Evolutionary conservation across 2,113 vertebrate genomes (phyloP).

Genomic region (Vulpes lagopus): DNA sequence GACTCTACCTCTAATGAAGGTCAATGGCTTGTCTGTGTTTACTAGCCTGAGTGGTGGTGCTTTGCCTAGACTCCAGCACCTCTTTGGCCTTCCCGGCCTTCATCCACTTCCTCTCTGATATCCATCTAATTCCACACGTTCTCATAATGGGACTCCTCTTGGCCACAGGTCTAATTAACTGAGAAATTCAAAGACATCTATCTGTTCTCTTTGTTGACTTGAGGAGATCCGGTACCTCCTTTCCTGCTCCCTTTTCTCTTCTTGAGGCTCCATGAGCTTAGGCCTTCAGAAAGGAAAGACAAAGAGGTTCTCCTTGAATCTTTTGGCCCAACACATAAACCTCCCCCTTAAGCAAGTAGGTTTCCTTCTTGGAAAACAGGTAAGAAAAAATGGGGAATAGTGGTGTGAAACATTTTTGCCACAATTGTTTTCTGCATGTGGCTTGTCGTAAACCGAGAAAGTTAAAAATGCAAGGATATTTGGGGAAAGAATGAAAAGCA

Average conservation of each 20-base stretch:
- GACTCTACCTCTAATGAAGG: accelerated
- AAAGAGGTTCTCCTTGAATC: background rate
- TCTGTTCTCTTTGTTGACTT: background rate
- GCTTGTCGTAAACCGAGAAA: background rate
- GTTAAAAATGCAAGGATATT: background rate
- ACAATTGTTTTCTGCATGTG: background rate
- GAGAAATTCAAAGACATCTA: background rate
- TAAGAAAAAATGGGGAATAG: background rate
- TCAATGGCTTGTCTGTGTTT: accelerated
- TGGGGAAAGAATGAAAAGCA: background rate
- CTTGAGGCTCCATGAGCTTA: background rate
- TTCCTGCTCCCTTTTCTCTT: background rate
- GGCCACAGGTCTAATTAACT: background rate
- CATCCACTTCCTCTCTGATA: background rate
- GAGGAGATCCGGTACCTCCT: background rate
- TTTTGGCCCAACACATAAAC: background rate
- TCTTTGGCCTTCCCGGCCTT: background rate
- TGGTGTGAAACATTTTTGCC: background rate
- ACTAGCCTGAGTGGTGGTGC: background rate
- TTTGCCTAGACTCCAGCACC: background rate
- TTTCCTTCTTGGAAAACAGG: background rate
- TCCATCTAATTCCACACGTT: background rate
- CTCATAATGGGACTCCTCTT: background rate
- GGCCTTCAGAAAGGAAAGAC: background rate
- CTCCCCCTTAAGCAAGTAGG: background rate